phyloP scores from a whole-genome alignment of 2,888 invertebrate genomes.

The Serripes groenlandicus region DNA sequence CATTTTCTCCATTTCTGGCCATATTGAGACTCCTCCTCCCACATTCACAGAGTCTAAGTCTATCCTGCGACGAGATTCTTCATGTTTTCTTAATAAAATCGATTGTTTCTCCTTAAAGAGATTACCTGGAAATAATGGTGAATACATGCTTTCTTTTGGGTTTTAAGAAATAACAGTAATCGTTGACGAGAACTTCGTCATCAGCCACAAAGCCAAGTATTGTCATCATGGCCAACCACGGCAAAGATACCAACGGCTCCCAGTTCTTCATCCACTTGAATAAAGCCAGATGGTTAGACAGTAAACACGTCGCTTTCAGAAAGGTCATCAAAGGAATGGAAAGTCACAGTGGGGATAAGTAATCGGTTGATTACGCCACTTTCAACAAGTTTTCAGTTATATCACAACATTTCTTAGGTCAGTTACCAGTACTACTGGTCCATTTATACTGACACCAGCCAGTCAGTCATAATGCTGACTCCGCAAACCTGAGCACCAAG shows the following conservation, averaged over 20 bases:
- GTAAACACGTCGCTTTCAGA: slow-evolving; percentile 86
- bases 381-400: too few relatives aligned
- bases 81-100: slow-evolving; percentile 78
- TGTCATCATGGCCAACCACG: slow-evolving; percentile 87
- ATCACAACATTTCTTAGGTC: too few relatives aligned
- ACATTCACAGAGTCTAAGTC: slow-evolving; percentile 78
- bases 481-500: too few relatives aligned
- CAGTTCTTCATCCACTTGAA: slow-evolving; percentile 86
- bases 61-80: slow-evolving; percentile 74
- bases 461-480: too few relatives aligned
- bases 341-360: too few relatives aligned
- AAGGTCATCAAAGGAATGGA: slow-evolving; percentile 85
- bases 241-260: slow-evolving; percentile 86
- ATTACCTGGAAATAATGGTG: slow-evolving; percentile 47
- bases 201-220: slow-evolving; percentile 85
- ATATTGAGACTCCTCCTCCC: slow-evolving; percentile 84
- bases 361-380: too few relatives aligned
- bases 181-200: slow-evolving; percentile 85
- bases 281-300: slow-evolving; percentile 85
- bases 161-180: too few relatives aligned
- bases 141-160: too few relatives aligned
- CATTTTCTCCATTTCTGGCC: slow-evolving; percentile 85
- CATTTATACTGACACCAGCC: too few relatives aligned
- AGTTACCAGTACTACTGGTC: too few relatives aligned
- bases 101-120: slow-evolving; percentile 70